Evolutionary conservation across 2,113 vertebrate species (phyloP).

Genomic region (Elephantulus edwardii): DNA sequence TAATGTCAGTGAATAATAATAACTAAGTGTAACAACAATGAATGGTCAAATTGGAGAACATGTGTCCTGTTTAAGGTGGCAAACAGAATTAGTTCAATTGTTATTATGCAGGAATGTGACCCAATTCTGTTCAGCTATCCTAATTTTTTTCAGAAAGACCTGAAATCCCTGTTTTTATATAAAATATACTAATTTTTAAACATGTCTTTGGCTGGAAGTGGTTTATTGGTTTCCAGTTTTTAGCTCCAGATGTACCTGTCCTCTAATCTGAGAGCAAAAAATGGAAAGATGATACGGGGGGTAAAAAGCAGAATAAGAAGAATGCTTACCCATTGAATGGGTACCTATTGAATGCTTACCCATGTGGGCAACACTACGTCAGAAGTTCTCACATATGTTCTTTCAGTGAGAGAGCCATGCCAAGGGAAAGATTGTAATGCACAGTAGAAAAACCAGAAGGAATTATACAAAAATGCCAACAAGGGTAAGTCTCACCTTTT

Average conservation of each 20-base stretch:
- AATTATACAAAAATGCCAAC: neutral
- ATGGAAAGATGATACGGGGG: neutral
- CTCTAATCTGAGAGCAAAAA: constrained; percentile 3
- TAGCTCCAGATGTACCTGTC: neutral
- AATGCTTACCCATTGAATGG: neutral
- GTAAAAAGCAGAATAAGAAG: neutral
- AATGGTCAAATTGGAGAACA: neutral
- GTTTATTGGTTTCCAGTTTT: neutral
- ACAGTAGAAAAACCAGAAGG: neutral
- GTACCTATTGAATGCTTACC: neutral
- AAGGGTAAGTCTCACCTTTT: neutral
- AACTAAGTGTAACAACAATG: neutral
- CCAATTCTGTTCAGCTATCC: neutral
- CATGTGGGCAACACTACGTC: neutral
- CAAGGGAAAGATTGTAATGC: neutral
- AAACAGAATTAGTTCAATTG: neutral
- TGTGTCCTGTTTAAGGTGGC: neutral
- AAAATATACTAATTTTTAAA: constrained; percentile 8
- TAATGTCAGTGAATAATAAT: neutral
- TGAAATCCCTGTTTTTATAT: neutral
- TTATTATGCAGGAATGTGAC: neutral
- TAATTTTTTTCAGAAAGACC: constrained; percentile 17
- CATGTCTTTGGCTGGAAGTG: neutral
- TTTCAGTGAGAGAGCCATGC: neutral
- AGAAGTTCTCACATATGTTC: neutral